Conservation (phyloP, 2,888 invertebrate species). For the Melanotus villosus region DNA sequence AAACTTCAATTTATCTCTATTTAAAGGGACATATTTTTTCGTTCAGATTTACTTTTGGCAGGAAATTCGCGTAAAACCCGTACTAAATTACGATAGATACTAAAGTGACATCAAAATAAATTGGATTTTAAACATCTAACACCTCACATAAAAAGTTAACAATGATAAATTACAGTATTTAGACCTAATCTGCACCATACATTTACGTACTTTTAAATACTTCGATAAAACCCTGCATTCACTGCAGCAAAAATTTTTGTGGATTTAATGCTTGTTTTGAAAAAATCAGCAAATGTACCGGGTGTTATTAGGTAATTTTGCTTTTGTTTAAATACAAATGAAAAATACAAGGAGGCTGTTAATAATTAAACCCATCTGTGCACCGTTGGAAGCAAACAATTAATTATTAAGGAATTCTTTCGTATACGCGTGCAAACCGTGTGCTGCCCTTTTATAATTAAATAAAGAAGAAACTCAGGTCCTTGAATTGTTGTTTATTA, state of each 20-base stretch:
- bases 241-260: too few species aligned
- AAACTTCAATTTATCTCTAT: slow-evolving; percentile 11
- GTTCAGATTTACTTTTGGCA: slow-evolving; percentile 18
- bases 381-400: too few species aligned
- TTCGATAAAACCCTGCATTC: neutral
- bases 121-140: slow-evolving; percentile 22
- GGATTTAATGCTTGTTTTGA: neutral
- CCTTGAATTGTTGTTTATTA: slow-evolving; percentile 4
- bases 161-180: slow-evolving; percentile 10
- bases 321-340: too few species aligned
- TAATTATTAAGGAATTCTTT: too few species aligned
- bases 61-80: slow-evolving; percentile 1
- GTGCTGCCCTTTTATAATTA: too few species aligned
- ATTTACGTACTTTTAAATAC: slow-evolving; percentile 7
- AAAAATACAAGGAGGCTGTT: too few species aligned
- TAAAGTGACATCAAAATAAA: slow-evolving; percentile 15
- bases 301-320: too few species aligned
- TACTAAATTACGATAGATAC: slow-evolving; percentile 18
- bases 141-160: slow-evolving; percentile 22
- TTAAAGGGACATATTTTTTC: slow-evolving; percentile 16
- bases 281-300: too few species aligned
- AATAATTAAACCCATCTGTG: too few species aligned
- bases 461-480: too few species aligned
- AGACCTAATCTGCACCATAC: slow-evolving; percentile 1
- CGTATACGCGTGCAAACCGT: too few species aligned